Percentiles rank a stretch among this genome's conserved stretches.
Evolutionary conservation across 1,140 invertebrate species (phyloP).

Genomic region (Ips nitidus): DNA sequence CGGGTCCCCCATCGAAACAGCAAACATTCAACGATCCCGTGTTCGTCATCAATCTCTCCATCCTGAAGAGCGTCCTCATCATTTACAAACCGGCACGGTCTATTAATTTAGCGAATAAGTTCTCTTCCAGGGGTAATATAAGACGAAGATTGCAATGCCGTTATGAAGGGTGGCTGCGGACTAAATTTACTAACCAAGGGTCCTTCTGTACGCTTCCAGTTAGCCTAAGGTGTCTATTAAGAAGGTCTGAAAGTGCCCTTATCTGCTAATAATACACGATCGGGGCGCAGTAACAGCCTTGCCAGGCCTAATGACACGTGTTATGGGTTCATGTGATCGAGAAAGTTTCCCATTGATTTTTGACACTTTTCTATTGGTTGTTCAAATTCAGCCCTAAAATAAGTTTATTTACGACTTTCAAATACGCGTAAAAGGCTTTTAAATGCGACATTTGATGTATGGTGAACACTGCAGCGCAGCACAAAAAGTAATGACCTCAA

Average conservation of each 20-base stretch:
- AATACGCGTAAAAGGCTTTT: slow-evolving; percentile 2
- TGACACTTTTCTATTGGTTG: not conserved
- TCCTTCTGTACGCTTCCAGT: slow-evolving; percentile 14
- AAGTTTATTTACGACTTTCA: slow-evolving; percentile 3
- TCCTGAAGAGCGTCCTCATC: slow-evolving; percentile 3
- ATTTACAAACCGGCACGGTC: slow-evolving; percentile 26
- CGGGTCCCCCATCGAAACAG: slow-evolving; percentile 6
- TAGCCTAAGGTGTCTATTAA: slow-evolving; percentile 37
- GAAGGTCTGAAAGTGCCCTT: slow-evolving; percentile 31
- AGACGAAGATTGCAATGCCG: slow-evolving; percentile 29
- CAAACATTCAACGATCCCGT: slow-evolving; percentile 15
- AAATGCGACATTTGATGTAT: slow-evolving; percentile 11
- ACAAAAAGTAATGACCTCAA: slow-evolving; percentile 21
- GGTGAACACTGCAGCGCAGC: not conserved
- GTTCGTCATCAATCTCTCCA: slow-evolving; percentile 21
- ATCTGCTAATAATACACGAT: slow-evolving; percentile 36
- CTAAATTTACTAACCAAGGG: slow-evolving; percentile 20
- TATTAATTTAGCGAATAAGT: slow-evolving; percentile 33
- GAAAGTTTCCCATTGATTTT: slow-evolving; percentile 17
- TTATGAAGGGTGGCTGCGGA: slow-evolving; percentile 25
- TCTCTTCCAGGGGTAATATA: slow-evolving; percentile 20
- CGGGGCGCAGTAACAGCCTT: slow-evolving; percentile 16
- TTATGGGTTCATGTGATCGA: slow-evolving; percentile 24
- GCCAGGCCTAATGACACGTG: slow-evolving; percentile 34
- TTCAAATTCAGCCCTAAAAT: not conserved